Conservation (phyloP, 2,888 invertebrate genomes). For the Lacanobia oleracea region DNA sequence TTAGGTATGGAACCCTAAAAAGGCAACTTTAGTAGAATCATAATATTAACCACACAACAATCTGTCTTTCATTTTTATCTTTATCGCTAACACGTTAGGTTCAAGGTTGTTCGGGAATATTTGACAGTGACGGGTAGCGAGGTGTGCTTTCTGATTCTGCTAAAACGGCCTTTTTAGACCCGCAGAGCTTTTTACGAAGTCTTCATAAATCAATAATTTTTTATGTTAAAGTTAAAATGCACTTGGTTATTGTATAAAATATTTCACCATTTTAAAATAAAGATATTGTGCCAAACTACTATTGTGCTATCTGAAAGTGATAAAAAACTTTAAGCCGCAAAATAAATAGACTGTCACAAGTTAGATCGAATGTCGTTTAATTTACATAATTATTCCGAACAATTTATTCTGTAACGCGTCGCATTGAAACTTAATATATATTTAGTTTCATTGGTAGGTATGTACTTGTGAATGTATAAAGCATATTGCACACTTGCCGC, state of each 20-base stretch:
- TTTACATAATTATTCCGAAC: conserved; percentile 62
- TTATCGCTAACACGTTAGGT: too few species aligned
- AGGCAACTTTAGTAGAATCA: too few species aligned
- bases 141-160: too few species aligned
- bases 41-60: too few species aligned
- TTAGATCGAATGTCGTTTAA: conserved; percentile 54
- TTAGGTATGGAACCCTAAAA: too few species aligned
- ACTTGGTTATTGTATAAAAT: conserved; percentile 15
- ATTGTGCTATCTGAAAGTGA: conserved; percentile 19
- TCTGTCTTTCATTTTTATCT: too few species aligned
- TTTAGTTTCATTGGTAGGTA: conserved; percentile 61
- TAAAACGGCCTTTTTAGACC: too few species aligned
- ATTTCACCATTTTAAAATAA: conserved; percentile 13
- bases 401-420: conserved; percentile 60
- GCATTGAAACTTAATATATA: conserved; percentile 63
- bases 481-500: conserved; percentile 63
- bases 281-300: conserved; percentile 14
- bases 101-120: too few species aligned
- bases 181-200: background rate
- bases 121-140: too few species aligned
- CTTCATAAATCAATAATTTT: too few species aligned
- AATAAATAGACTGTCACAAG: conserved; percentile 56
- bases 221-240: conserved; percentile 5
- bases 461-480: conserved; percentile 60
- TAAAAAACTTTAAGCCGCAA: conserved; percentile 38